phyloP scores from a whole-genome alignment of 2,797 vertebrate genomes.

The Tadarida brasiliensis region DNA sequence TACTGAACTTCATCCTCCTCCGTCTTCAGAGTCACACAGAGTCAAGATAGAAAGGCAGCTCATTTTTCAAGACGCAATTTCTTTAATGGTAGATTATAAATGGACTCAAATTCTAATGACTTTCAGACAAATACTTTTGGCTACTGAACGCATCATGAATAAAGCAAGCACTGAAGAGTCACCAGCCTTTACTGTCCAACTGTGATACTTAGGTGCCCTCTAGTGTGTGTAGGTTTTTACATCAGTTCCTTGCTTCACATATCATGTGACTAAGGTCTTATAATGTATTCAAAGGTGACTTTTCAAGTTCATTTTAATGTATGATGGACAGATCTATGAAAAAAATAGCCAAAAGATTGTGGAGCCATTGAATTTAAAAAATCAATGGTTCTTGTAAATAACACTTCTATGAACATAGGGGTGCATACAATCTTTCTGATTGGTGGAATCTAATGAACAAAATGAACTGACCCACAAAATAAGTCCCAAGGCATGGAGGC shows the following conservation, averaged over 20 bases:
- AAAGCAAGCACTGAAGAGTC: conserved; percentile 53
- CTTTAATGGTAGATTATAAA: conserved; percentile 75
- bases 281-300: neutral
- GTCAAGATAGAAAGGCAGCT: conserved; percentile 66
- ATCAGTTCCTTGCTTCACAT: neutral
- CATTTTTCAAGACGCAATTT: conserved; percentile 66
- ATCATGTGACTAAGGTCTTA: neutral
- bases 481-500: no score
- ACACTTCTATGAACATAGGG: no score
- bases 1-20: conserved; percentile 48
- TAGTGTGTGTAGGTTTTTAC: conserved; percentile 67
- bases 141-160: conserved; percentile 66
- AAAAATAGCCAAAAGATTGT: neutral
- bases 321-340: neutral
- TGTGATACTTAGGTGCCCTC: conserved; percentile 81
- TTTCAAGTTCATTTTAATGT: neutral
- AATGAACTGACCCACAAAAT: no score
- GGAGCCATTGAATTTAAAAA: neutral
- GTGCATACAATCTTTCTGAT: no score
- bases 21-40: conserved; percentile 76
- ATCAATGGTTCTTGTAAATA: neutral
- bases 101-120: conserved; percentile 75
- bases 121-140: conserved; percentile 78
- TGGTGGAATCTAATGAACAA: no score
- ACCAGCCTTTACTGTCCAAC: neutral